phyloP scores from a whole-genome alignment of 2,797 vertebrate species.

The Ptychobarbus kaznakovi region DNA sequence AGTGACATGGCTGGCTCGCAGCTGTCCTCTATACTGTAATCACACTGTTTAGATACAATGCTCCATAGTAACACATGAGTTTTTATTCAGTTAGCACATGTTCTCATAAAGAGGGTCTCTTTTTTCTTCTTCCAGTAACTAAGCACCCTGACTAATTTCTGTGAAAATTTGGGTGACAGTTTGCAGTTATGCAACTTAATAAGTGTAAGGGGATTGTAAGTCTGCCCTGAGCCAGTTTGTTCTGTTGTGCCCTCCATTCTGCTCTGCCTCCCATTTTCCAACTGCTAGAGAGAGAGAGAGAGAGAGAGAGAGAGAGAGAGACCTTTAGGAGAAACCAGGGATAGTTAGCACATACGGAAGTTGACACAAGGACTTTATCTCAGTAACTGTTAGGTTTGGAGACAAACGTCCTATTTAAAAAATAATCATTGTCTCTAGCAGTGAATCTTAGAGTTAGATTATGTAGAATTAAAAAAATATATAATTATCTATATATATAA shows the following conservation, averaged over 20 bases:
- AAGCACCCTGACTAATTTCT: conserved; percentile 44
- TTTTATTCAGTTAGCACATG: conserved; percentile 50
- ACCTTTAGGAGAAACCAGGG: neutral
- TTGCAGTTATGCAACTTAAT: conserved; percentile 46
- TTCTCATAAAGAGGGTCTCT: conserved; percentile 35
- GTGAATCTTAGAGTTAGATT: neutral
- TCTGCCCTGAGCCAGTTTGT: conserved; percentile 19
- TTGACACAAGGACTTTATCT: neutral
- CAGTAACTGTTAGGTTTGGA: neutral
- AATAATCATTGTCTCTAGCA: neutral
- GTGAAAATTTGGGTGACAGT: conserved; percentile 39
- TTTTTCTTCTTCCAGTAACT: conserved; percentile 29
- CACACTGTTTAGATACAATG: conserved; percentile 42
- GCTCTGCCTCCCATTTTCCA: neutral
- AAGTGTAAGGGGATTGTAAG: conserved; percentile 33
- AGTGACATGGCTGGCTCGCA: conserved; percentile 47
- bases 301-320: neutral
- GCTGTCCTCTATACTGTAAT: conserved; percentile 49
- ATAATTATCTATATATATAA: too few species aligned
- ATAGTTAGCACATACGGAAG: neutral
- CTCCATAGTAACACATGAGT: conserved; percentile 50
- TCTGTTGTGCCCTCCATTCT: conserved; percentile 6
- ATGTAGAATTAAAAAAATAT: neutral
- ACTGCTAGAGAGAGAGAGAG: neutral
- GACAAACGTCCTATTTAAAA: neutral